These are phyloP conservation scores for Drosophila nikananu DNA, from an alignment of 1,140 invertebrate species.

Conservation along the genomic window DNA sequence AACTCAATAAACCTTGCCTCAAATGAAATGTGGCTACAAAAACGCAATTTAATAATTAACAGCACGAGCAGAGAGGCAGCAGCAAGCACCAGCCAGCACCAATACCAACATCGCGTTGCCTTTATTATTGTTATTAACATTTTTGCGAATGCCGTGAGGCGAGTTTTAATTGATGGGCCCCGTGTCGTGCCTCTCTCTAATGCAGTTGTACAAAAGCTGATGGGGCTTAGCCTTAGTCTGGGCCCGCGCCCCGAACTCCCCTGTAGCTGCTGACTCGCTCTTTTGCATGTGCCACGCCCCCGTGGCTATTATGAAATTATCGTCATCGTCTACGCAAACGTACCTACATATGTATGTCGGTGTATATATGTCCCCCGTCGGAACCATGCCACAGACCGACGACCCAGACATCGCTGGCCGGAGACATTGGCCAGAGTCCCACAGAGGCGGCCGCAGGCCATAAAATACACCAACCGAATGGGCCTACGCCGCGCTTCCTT, in stretches of 20 bases:
- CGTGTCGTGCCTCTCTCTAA: conserved; percentile 45
- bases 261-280: conserved; percentile 57
- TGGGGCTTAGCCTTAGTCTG: conserved; percentile 36
- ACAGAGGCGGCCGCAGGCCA: conserved; percentile 59
- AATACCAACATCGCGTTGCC: conserved; percentile 39
- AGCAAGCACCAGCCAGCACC: conserved; percentile 1
- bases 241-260: background rate
- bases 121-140: conserved; percentile 84
- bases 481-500: conserved; percentile 40
- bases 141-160: conserved; percentile 75
- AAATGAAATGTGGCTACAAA: conserved; percentile 79
- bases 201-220: conserved; percentile 60
- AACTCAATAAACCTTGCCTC: conserved; percentile 80
- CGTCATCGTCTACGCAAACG: conserved; percentile 53
- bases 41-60: conserved; percentile 84
- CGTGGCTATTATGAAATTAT: conserved; percentile 80
- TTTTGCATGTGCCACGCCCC: conserved; percentile 79
- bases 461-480: conserved; percentile 79
- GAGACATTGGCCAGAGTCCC: conserved; percentile 63
- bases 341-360: background rate
- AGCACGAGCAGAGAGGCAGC: conserved; percentile 64
- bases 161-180: conserved; percentile 77
- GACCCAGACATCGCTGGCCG: conserved; percentile 38
- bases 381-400: background rate
- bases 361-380: background rate